These are phyloP conservation scores for Lasioglossum lativentre DNA, from an alignment of 2,888 invertebrate species.

Conservation along the genomic window DNA sequence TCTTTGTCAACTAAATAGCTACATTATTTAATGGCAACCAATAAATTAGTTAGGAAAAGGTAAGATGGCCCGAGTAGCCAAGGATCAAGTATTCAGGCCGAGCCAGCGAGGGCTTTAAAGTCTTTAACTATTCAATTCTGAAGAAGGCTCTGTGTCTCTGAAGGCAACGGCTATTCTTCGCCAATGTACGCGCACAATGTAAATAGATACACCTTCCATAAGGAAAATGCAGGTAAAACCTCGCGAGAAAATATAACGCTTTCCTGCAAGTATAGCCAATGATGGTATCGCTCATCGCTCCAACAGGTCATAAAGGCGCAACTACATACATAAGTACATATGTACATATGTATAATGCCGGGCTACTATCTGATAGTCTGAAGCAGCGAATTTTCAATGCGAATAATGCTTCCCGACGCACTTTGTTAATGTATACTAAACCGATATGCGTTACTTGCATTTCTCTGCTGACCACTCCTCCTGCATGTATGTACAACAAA, in stretches of 20 bases:
- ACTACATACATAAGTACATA: no score
- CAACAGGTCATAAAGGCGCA: conserved; percentile 47
- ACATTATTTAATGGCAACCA: not conserved
- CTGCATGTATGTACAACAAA: not conserved
- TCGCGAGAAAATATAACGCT: conserved; percentile 45
- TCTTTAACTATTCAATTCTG: conserved; percentile 43
- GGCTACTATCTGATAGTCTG: conserved; percentile 22
- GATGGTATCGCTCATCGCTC: conserved; percentile 52
- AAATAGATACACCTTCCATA: conserved; percentile 8
- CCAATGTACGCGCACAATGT: not conserved
- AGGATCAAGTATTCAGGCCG: conserved; percentile 18
- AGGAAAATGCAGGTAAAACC: conserved; percentile 38
- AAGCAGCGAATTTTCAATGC: conserved; percentile 40
- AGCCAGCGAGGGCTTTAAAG: conserved; percentile 10
- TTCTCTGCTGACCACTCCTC: not conserved
- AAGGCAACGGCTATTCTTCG: conserved; percentile 4
- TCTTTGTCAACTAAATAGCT: not conserved
- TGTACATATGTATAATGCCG: no score
- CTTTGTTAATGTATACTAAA: conserved; percentile 1
- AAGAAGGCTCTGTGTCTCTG: conserved; percentile 27
- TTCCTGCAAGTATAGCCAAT: conserved; percentile 28
- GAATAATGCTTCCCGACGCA: conserved; percentile 32
- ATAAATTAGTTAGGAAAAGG: not conserved
- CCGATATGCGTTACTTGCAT: not conserved
- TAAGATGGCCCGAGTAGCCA: not conserved